Evolutionary conservation across 2,797 vertebrate genomes (phyloP).

Genomic region (Prionace glauca): DNA sequence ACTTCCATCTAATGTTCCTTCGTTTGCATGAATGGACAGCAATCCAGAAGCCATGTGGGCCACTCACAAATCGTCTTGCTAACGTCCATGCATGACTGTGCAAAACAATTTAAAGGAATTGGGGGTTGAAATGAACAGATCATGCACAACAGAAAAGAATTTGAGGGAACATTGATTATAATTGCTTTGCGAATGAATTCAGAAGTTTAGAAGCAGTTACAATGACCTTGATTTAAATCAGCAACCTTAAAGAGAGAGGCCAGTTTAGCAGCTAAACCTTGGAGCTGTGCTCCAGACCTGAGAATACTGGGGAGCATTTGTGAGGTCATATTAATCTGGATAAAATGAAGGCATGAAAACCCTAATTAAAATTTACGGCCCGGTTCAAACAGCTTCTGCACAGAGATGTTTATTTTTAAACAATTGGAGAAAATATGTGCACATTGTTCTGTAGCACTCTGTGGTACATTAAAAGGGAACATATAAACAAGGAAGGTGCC

Average conservation of each 20-base stretch:
- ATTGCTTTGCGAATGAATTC: neutral
- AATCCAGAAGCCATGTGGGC: neutral
- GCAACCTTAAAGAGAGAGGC: neutral
- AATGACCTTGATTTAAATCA: neutral
- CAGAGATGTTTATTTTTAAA: neutral
- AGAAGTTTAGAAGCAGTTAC: neutral
- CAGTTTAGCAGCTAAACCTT: neutral
- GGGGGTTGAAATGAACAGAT: neutral
- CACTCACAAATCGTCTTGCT: neutral
- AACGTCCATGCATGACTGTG: too few relatives aligned
- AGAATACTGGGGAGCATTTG: neutral
- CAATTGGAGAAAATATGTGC: neutral
- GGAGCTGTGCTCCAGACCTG: neutral
- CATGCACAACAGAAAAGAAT: neutral
- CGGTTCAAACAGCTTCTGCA: neutral
- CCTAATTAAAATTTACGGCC: neutral
- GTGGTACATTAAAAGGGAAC: neutral
- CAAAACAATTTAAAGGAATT: neutral
- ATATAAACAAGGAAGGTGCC: neutral
- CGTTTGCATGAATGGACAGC: neutral
- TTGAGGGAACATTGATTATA: neutral
- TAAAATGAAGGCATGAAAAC: neutral
- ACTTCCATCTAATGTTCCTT: neutral
- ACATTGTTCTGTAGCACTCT: neutral
- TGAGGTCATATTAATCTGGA: too few relatives aligned